A percentile compares a stretch with the other conserved stretches of the same genome.
Evolutionary conservation across 2,113 vertebrate genomes (phyloP).

Genomic region (Paramisgurnus dabryanus): DNA sequence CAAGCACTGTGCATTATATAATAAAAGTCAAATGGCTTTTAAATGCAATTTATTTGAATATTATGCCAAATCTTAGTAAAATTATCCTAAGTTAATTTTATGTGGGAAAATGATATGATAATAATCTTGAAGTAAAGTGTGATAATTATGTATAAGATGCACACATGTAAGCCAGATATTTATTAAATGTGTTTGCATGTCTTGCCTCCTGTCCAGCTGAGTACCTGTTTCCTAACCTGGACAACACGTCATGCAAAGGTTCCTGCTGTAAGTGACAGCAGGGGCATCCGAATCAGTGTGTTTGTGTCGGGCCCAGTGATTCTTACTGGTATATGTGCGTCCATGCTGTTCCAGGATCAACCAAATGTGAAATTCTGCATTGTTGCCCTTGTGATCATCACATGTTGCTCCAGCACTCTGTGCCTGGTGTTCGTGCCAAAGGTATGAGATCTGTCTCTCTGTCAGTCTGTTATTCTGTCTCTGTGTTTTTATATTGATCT

Average conservation of each 20-base stretch:
- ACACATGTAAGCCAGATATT: neutral
- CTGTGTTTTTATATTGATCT: neutral
- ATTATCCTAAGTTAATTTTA: too few species aligned
- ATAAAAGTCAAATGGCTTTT: neutral
- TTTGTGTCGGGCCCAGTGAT: conserved; percentile 84
- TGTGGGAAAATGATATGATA: too few species aligned
- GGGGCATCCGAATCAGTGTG: conserved; percentile 80
- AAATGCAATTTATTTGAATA: too few species aligned
- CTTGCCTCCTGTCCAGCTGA: conserved; percentile 70
- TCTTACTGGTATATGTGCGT: conserved; percentile 77
- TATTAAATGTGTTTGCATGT: neutral
- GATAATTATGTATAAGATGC: neutral
- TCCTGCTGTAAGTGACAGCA: conserved; percentile 79
- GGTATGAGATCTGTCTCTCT: conserved; percentile 67
- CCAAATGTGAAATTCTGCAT: conserved; percentile 89
- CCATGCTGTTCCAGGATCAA: conserved; percentile 83
- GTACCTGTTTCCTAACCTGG: conserved; percentile 88
- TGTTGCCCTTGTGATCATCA: conserved; percentile 83
- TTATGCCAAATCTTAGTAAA: too few species aligned
- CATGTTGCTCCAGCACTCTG: conserved; percentile 83
- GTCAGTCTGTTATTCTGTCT: neutral
- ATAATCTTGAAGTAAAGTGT: neutral
- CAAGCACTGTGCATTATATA: neutral
- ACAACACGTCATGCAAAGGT: conserved; percentile 79
- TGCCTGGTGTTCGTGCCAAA: conserved; percentile 84